Percentiles rank a stretch among this genome's conserved stretches.
phyloP scores from a whole-genome alignment of 1,140 invertebrate species.

The Drosophila sproati region DNA sequence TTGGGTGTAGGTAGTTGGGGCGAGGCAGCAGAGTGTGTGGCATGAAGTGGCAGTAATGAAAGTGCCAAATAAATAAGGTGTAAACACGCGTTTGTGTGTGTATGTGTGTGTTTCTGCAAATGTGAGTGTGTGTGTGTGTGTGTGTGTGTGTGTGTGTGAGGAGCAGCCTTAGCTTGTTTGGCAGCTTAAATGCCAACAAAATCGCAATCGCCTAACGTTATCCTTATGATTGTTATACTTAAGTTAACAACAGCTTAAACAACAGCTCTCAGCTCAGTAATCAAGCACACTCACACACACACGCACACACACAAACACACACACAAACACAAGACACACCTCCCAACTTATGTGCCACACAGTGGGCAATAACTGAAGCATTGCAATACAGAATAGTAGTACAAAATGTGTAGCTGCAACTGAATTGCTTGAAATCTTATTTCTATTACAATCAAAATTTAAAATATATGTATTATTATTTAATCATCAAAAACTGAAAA shows the following conservation, averaged over 20 bases:
- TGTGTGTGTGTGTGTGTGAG: slow-evolving; percentile 12
- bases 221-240: slow-evolving; percentile 82
- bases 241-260: slow-evolving; percentile 80
- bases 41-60: slow-evolving; percentile 24
- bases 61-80: slow-evolving; percentile 76
- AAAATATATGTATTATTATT: no score
- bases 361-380: slow-evolving; percentile 23
- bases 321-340: not conserved
- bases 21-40: not conserved
- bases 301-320: slow-evolving; percentile 4
- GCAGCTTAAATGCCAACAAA: slow-evolving; percentile 57
- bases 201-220: slow-evolving; percentile 69
- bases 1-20: not conserved
- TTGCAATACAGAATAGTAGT: not conserved
- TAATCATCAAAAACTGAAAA: no score
- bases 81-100: slow-evolving; percentile 47
- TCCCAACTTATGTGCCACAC: slow-evolving; percentile 48
- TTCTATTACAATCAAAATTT: no score
- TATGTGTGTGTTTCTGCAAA: slow-evolving; percentile 10
- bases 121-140: slow-evolving; percentile 3
- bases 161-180: slow-evolving; percentile 28
- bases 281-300: slow-evolving; percentile 56
- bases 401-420: not conserved
- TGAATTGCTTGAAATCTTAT: not conserved
- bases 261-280: slow-evolving; percentile 52